Percentiles rank a stretch among this genome's conserved stretches.
These are phyloP conservation scores for Heliconius cydno DNA, from an alignment of 2,888 invertebrate genomes.

Conservation along the genomic window DNA sequence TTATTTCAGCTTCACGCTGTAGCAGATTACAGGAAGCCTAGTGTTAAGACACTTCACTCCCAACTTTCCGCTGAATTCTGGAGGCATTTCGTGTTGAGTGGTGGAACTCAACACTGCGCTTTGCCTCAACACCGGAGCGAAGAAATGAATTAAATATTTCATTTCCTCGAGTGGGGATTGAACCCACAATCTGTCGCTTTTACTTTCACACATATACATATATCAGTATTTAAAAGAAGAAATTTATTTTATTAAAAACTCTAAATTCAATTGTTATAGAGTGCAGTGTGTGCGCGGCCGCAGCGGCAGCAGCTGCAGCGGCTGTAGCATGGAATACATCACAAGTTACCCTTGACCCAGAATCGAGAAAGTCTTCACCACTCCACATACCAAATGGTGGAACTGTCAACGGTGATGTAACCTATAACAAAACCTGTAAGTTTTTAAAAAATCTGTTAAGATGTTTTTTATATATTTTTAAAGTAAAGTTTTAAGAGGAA, in stretches of 20 bases:
- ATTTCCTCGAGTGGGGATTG: too few relatives aligned
- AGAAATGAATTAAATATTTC: too few relatives aligned
- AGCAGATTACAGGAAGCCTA: too few relatives aligned
- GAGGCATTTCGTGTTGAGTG: too few relatives aligned
- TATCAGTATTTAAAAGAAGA: neutral
- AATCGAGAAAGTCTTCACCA: slow-evolving; percentile 57
- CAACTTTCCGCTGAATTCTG: too few relatives aligned
- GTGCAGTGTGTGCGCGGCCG: slow-evolving; percentile 76
- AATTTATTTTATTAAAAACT: neutral
- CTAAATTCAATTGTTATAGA: slow-evolving; percentile 23
- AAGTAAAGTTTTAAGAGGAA: too few relatives aligned
- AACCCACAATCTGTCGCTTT: too few relatives aligned
- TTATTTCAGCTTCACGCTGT: too few relatives aligned
- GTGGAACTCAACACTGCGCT: too few relatives aligned
- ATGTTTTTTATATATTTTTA: too few relatives aligned
- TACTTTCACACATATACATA: neutral
- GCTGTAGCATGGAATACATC: slow-evolving; percentile 61
- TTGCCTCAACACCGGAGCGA: too few relatives aligned
- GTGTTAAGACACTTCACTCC: too few relatives aligned
- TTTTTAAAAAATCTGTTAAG: slow-evolving; percentile 9
- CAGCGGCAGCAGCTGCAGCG: slow-evolving; percentile 77
- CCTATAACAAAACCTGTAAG: slow-evolving; percentile 66
- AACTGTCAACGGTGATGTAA: slow-evolving; percentile 52
- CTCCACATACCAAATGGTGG: slow-evolving; percentile 61
- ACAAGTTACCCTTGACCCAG: slow-evolving; percentile 53